Conservation (phyloP, 1,140 invertebrate species). For the Drusus annulatus region DNA sequence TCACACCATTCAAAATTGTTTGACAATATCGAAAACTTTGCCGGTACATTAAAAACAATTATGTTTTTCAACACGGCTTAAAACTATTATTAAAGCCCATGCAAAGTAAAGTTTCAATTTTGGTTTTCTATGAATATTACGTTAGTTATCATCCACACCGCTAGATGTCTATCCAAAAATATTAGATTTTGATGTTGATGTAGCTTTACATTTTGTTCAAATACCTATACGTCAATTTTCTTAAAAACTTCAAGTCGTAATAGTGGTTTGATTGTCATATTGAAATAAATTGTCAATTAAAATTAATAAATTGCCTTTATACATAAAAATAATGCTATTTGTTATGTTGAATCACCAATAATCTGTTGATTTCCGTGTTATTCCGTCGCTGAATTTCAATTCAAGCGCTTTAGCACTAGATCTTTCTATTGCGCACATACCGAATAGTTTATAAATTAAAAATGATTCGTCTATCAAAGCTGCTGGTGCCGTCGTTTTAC, state of each 20-base stretch:
- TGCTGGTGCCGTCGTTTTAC: constrained; percentile 23
- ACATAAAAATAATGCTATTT: not conserved
- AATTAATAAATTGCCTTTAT: not conserved
- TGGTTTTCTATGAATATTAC: too few species aligned
- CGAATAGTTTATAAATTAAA: constrained; percentile 5
- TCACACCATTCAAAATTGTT: too few species aligned
- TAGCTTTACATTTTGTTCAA: not conserved
- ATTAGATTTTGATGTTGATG: not conserved
- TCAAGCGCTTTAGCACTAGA: not conserved
- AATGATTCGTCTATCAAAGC: constrained; percentile 37
- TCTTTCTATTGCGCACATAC: not conserved
- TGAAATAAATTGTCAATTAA: not conserved
- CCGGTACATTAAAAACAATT: too few species aligned
- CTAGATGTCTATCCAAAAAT: too few species aligned
- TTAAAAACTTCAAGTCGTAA: not conserved
- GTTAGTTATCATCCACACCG: too few species aligned
- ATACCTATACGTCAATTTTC: constrained; percentile 13
- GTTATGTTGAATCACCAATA: not conserved
- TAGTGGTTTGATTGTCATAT: not conserved
- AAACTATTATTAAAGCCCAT: too few species aligned
- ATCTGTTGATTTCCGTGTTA: not conserved
- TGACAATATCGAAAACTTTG: too few species aligned
- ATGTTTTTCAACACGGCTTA: too few species aligned
- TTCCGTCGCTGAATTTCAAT: not conserved
- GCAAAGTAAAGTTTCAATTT: too few species aligned